Evolutionary conservation across 2,113 vertebrate species (phyloP).

Genomic region (Macheiramphus alcinus): DNA sequence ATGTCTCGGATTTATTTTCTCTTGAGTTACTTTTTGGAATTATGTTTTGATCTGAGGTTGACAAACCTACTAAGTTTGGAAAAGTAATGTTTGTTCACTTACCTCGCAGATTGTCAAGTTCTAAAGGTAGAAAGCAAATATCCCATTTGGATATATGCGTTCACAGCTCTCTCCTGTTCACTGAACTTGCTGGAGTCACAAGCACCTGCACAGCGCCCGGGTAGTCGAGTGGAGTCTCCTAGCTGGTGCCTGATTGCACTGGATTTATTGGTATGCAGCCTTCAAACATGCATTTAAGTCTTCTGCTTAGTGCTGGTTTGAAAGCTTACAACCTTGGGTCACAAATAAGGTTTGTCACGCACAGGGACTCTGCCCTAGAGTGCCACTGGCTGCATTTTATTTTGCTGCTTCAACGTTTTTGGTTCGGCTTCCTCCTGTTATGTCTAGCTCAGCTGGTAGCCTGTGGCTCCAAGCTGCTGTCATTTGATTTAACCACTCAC

Average conservation of each 20-base stretch:
- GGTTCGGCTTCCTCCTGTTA: neutral
- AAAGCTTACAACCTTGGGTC: neutral
- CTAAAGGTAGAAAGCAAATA: neutral
- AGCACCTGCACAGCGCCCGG: accelerated
- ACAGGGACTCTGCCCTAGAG: neutral
- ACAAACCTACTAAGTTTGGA: neutral
- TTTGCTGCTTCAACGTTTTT: conserved; percentile 5
- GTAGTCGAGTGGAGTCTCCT: neutral
- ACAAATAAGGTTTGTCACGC: neutral
- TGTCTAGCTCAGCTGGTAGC: conserved; percentile 11
- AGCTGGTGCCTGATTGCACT: neutral
- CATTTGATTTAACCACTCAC: conserved; percentile 47
- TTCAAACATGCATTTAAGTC: neutral
- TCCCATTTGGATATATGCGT: accelerated
- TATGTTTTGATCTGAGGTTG: neutral
- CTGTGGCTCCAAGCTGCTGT: conserved; percentile 42
- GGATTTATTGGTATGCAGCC: neutral
- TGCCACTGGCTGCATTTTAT: conserved; percentile 2
- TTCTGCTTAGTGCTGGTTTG: neutral
- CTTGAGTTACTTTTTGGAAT: neutral
- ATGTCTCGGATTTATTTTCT: neutral
- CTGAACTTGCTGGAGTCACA: neutral
- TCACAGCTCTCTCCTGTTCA: neutral
- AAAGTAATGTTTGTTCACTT: neutral
- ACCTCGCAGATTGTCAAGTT: neutral